A percentile compares a stretch with the other conserved stretches of the same genome.
These are phyloP conservation scores for Anguilla megastoma DNA, from an alignment of 2,797 vertebrate genomes.

Conservation along the genomic window DNA sequence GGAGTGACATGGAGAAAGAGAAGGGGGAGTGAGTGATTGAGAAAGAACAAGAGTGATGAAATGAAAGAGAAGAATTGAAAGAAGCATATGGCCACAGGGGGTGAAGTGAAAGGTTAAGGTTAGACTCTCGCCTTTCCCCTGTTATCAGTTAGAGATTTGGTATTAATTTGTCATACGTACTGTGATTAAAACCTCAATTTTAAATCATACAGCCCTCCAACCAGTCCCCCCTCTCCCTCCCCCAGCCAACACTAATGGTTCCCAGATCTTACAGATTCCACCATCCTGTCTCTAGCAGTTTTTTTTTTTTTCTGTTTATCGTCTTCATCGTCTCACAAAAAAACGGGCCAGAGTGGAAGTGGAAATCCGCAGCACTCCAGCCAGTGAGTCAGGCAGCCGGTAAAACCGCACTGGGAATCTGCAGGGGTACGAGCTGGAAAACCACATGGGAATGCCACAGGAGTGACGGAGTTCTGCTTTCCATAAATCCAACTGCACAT, in stretches of 20 bases:
- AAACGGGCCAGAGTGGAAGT: conserved; percentile 65
- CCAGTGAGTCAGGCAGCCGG: conserved; percentile 65
- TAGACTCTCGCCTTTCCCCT: conserved; percentile 46
- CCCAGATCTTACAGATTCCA: conserved; percentile 63
- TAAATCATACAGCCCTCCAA: conserved; percentile 61
- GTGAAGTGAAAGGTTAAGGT: conserved; percentile 29
- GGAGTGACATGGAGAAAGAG: not conserved
- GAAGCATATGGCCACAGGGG: conserved; percentile 34
- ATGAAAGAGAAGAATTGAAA: conserved; percentile 36
- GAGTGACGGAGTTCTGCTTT: conserved; percentile 60
- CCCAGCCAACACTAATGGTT: conserved; percentile 68
- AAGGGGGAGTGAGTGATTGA: conserved; percentile 43
- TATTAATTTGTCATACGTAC: conserved; percentile 62
- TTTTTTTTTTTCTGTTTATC: conserved; percentile 9
- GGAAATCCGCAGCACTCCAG: conserved; percentile 65
- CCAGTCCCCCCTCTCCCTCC: conserved; percentile 67
- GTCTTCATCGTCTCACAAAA: conserved; percentile 39
- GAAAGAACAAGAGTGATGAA: conserved; percentile 46
- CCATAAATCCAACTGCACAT: conserved; percentile 62
- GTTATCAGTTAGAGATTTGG: conserved; percentile 57
- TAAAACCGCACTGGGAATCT: conserved; percentile 53
- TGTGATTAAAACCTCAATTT: conserved; percentile 64
- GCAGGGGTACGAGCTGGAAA: conserved; percentile 53
- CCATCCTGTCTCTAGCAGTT: conserved; percentile 43
- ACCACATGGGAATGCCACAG: conserved; percentile 57